These are phyloP conservation scores for Lithophane ornitopus DNA, from an alignment of 2,888 invertebrate genomes.

Conservation along the genomic window DNA sequence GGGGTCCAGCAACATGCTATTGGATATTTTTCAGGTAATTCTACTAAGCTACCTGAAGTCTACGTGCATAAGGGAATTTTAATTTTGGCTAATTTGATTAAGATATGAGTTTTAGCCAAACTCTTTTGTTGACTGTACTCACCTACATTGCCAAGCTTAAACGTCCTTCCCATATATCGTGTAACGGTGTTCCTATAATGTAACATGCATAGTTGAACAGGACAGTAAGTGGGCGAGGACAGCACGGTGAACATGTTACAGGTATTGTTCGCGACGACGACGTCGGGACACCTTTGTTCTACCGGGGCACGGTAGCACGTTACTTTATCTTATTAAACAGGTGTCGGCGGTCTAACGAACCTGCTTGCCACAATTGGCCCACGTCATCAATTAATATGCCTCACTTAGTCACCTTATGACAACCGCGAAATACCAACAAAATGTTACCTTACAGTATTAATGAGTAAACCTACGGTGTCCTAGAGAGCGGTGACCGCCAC, in stretches of 20 bases:
- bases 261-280: conserved; percentile 79
- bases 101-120: no score
- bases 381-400: conserved; percentile 81
- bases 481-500: not conserved
- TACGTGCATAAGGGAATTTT: no score
- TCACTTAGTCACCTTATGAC: conserved; percentile 64
- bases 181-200: conserved; percentile 41
- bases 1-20: no score
- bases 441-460: conserved; percentile 62
- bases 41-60: no score
- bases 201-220: conserved; percentile 66
- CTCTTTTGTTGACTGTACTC: conserved; percentile 2
- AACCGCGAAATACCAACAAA: conserved; percentile 68
- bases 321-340: conserved; percentile 87
- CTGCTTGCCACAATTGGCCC: conserved; percentile 82
- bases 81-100: no score
- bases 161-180: conserved; percentile 4
- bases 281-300: conserved; percentile 86
- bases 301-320: conserved; percentile 76
- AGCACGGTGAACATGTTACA: conserved; percentile 71
- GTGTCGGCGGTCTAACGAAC: conserved; percentile 81
- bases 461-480: conserved; percentile 1
- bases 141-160: not conserved
- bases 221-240: conserved; percentile 74
- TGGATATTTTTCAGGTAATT: no score